phyloP scores from a whole-genome alignment of 2,797 vertebrate genomes.

The Hipposideros larvatus region DNA sequence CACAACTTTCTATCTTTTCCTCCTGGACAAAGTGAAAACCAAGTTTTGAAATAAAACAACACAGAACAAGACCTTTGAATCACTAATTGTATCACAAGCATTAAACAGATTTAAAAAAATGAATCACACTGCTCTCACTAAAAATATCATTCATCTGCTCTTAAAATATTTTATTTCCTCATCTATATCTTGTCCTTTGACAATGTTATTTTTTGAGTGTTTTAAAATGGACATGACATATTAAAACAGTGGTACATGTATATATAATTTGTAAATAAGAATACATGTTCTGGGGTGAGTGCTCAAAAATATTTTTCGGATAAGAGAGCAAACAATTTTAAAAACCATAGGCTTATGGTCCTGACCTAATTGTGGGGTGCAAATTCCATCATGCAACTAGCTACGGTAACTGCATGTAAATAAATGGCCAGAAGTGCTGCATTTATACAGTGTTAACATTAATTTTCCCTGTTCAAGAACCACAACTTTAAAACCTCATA shows the following conservation, averaged over 20 bases:
- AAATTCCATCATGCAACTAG: not conserved
- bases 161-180: constrained; percentile 15
- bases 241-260: not conserved
- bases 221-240: constrained; percentile 16
- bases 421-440: not conserved
- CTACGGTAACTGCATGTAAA: not conserved
- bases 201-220: constrained; percentile 11
- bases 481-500: constrained; percentile 77
- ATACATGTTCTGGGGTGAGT: not conserved
- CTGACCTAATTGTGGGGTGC: not conserved
- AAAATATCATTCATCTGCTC: not conserved
- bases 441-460: not conserved
- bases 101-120: not conserved
- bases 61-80: not conserved
- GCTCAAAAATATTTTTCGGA: not conserved
- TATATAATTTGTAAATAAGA: constrained; percentile 20
- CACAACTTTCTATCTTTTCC: not conserved
- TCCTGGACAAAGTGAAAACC: not conserved
- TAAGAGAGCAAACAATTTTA: not conserved
- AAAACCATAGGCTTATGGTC: not conserved
- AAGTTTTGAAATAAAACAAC: constrained; percentile 21
- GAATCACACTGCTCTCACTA: not conserved
- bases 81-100: not conserved
- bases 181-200: not conserved
- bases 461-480: constrained; percentile 69